These are phyloP conservation scores for Pinctada fucata DNA, from an alignment of 2,888 invertebrate species.

Conservation along the genomic window DNA sequence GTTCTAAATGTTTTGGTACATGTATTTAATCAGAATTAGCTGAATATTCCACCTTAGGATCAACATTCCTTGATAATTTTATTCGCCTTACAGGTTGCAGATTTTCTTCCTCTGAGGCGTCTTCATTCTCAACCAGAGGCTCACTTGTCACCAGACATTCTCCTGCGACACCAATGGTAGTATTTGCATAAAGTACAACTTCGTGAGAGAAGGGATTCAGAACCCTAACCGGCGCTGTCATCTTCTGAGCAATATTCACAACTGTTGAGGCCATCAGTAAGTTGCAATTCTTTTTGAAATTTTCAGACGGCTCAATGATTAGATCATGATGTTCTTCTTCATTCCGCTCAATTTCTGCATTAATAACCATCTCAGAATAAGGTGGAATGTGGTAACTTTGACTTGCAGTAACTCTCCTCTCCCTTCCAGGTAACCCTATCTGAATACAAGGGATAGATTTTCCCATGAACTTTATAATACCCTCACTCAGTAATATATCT, in stretches of 20 bases:
- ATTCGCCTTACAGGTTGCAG: neutral
- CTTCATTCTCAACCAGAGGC: neutral
- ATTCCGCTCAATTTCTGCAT: constrained; percentile 33
- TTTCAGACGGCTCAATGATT: neutral
- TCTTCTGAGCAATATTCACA: constrained; percentile 32
- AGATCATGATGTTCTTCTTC: neutral
- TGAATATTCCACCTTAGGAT: neutral
- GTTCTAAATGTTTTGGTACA: neutral
- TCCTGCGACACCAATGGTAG: neutral
- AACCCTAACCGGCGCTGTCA: constrained; percentile 40
- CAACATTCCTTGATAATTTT: neutral
- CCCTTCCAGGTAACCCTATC: constrained; percentile 1
- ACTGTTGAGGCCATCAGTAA: constrained; percentile 11
- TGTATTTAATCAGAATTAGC: no score
- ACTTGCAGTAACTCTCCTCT: constrained; percentile 23
- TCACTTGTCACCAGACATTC: neutral
- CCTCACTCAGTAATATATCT: constrained; percentile 34
- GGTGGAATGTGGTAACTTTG: constrained; percentile 35
- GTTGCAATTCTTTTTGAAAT: neutral
- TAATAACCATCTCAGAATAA: constrained; percentile 26
- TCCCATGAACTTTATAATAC: constrained; percentile 25
- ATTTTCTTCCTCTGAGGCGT: neutral
- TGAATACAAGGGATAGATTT: constrained; percentile 28
- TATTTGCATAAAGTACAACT: neutral
- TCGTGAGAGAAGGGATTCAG: constrained; percentile 32